These are phyloP conservation scores for Eugnorisma glareosa DNA, from an alignment of 2,888 invertebrate genomes.

Conservation along the genomic window DNA sequence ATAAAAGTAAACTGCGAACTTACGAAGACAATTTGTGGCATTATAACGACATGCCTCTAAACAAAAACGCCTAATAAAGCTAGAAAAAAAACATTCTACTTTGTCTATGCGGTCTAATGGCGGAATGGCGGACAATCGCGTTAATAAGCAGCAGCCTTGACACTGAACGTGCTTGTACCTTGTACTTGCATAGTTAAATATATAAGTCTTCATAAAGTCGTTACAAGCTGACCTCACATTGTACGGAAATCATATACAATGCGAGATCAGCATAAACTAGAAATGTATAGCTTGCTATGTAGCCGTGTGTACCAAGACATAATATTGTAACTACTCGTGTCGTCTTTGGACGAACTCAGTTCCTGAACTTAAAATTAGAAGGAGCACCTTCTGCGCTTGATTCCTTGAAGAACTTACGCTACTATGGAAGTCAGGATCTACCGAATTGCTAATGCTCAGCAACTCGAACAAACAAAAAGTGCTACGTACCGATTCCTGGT, in stretches of 20 bases:
- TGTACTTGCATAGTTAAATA: constrained; percentile 37
- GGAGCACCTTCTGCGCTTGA: no score
- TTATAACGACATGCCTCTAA: constrained; percentile 6
- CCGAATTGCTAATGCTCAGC: not conserved
- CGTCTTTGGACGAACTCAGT: not conserved
- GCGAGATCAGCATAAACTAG: no score
- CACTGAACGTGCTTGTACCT: constrained; percentile 53
- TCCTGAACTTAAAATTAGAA: not conserved
- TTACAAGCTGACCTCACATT: no score
- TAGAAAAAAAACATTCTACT: constrained; percentile 3
- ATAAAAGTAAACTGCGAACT: constrained; percentile 1
- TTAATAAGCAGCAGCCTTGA: constrained; percentile 57
- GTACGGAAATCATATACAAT: no score
- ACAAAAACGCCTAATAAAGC: not conserved
- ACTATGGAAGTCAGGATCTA: not conserved
- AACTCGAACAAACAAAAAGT: no score
- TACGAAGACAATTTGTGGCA: not conserved
- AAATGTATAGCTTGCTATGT: no score
- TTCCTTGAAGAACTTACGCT: not conserved
- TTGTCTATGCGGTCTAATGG: constrained; percentile 27
- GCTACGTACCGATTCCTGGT: no score
- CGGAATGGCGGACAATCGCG: constrained; percentile 22
- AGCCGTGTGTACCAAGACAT: constrained; percentile 1
- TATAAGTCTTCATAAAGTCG: constrained; percentile 47
- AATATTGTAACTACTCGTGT: not conserved